phyloP scores from a whole-genome alignment of 2,797 vertebrate genomes.

The Holocentrus rufus region DNA sequence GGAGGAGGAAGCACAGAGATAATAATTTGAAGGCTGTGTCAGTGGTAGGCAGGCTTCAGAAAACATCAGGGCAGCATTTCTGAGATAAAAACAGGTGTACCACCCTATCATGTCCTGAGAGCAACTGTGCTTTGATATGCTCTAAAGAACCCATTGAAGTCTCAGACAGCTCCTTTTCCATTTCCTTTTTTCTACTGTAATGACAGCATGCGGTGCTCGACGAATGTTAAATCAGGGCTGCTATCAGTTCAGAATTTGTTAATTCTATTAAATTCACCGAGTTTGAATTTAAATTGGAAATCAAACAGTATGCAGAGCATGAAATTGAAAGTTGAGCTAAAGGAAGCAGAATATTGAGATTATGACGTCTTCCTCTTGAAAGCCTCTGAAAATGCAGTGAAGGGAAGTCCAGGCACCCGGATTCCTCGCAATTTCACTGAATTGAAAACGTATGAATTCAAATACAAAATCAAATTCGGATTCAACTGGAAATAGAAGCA shows the following conservation, averaged over 20 bases:
- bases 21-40: conserved; percentile 79
- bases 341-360: background rate
- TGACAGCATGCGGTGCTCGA: conserved; percentile 34
- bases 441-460: too few species aligned
- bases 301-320: background rate
- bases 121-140: conserved; percentile 81
- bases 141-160: conserved; percentile 77
- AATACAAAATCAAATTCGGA: too few species aligned
- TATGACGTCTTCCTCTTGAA: background rate
- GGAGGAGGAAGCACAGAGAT: conserved; percentile 65
- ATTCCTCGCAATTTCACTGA: too few species aligned
- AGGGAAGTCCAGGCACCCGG: too few species aligned
- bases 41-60: conserved; percentile 77
- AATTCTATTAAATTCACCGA: conserved; percentile 29
- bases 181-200: conserved; percentile 49
- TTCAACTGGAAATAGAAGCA: too few species aligned
- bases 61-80: conserved; percentile 79
- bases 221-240: conserved; percentile 58
- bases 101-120: conserved; percentile 80
- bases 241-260: conserved; percentile 34
- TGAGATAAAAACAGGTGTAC: conserved; percentile 83
- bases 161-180: conserved; percentile 67
- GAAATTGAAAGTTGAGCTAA: background rate
- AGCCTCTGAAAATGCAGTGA: too few species aligned
- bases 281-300: conserved; percentile 2